phyloP scores from a whole-genome alignment of 1,140 invertebrate genomes.

The Zelostemma sp. region DNA sequence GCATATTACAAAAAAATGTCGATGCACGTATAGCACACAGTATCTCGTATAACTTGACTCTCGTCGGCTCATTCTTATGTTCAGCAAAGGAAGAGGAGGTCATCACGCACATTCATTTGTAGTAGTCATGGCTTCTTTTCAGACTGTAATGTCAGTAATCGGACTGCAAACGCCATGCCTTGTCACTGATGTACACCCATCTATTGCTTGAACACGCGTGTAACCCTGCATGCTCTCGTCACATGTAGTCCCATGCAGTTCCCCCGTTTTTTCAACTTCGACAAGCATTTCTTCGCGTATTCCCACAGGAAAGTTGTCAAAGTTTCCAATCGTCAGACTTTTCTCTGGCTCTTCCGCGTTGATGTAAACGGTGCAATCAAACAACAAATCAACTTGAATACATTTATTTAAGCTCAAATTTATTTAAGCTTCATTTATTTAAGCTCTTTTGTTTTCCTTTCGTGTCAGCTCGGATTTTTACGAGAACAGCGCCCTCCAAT shows the following conservation, averaged over 20 bases:
- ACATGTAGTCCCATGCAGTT: too few relatives aligned
- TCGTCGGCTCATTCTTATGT: slow-evolving; percentile 7
- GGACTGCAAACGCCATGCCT: not conserved
- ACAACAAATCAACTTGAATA: too few relatives aligned
- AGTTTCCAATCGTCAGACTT: too few relatives aligned
- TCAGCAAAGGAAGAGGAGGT: slow-evolving; percentile 13
- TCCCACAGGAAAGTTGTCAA: not conserved
- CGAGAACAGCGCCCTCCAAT: too few relatives aligned
- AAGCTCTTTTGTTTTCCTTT: slow-evolving; percentile 9
- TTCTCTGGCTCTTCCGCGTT: too few relatives aligned
- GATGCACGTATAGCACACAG: not conserved
- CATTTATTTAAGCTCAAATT: not conserved
- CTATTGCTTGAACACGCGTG: slow-evolving; percentile 5
- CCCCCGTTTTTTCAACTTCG: not conserved
- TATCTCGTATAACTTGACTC: slow-evolving; percentile 5
- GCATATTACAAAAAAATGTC: not conserved
- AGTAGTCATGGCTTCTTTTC: slow-evolving; percentile 6
- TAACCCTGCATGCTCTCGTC: not conserved
- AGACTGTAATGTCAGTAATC: slow-evolving; percentile 6
- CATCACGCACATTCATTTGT: not conserved
- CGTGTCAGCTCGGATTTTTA: too few relatives aligned
- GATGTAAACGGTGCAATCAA: too few relatives aligned
- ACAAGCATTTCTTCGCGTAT: not conserved
- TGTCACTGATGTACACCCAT: slow-evolving; percentile 1
- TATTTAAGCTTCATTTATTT: not conserved